Base-by-base conservation (phyloP, 2,113 vertebrate genomes). In the Crypturellus undulatus region DNA sequence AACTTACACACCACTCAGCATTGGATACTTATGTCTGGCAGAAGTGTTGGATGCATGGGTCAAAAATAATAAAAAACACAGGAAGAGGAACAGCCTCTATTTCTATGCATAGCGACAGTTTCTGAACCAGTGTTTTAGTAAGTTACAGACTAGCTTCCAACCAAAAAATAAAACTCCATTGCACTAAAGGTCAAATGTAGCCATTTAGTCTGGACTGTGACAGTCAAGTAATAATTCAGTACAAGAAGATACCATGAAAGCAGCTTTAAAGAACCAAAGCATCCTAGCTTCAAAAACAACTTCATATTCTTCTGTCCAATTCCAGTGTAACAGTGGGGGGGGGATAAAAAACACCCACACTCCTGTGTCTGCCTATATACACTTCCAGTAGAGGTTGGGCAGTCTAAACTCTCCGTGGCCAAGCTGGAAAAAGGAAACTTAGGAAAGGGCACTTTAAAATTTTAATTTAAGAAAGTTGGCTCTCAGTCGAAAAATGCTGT, bases 81-180 rank as follows among this genome's bases (percentile, higher is more conserved):
- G 30, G 38, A 75, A 58, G 25, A 60, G 28, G 73, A 94, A 93
- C 77, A 54, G 87, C 90, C 81, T 95, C 89, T 96, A 75, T 87
- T 85, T 90, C 93, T 93, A 94, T 87, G 96, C 95, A 96, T 93
- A 95, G 94, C 47, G 7, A 96, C 94, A 85, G 63, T 92, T 96
- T 92, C 82, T 76, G 90, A 96, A 97, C 97, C 97, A 98, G 97
- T 98, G 98, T 98, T 97, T 95, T 92, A 97, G 97, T 97, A 98
- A 97, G 34, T 87, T 94, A 93, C 88, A 92, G 64, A 51, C 92
- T 92, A 93, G 63, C 78, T 83, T 87, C 58, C 75, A 79, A 89
- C 84, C 51, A 42, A 68, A 79, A 96, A 93, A 92, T 36, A 92
- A 80, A 92, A 96, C 84, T 96, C 92, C 95, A 96, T 96, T 98